phyloP scores from a whole-genome alignment of 1,140 invertebrate species.

The Drosophila sp. region DNA sequence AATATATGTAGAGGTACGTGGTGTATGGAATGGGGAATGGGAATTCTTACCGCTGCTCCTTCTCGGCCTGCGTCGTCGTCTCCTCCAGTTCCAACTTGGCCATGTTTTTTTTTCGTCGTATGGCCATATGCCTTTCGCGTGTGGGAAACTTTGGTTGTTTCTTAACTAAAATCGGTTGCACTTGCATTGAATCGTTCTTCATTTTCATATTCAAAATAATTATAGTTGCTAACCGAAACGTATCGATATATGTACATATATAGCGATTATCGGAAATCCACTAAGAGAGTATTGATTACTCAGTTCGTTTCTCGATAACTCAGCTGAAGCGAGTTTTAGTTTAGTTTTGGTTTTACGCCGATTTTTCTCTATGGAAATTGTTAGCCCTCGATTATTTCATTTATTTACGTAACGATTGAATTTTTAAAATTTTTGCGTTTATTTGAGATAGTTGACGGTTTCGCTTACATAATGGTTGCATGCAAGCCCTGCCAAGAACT shows the following conservation, averaged over 20 bases:
- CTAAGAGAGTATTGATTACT: too few relatives aligned
- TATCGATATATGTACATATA: too few relatives aligned
- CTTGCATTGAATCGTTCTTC: constrained; percentile 29
- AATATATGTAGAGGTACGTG: not conserved
- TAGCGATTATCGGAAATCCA: too few relatives aligned
- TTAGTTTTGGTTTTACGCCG: too few relatives aligned
- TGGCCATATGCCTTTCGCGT: constrained; percentile 87
- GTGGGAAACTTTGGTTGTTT: constrained; percentile 88
- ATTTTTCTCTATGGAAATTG: too few relatives aligned
- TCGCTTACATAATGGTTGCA: not conserved
- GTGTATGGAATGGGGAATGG: not conserved
- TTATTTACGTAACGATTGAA: not conserved
- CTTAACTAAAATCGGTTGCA: constrained; percentile 84
- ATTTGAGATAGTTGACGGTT: not conserved
- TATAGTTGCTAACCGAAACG: not conserved
- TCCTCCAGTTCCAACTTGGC: constrained; percentile 31
- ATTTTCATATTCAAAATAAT: not conserved
- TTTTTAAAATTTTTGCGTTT: not conserved
- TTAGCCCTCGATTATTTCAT: too few relatives aligned
- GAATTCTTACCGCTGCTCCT: constrained; percentile 50
- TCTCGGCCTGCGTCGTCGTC: constrained; percentile 5
- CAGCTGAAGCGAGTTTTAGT: too few relatives aligned
- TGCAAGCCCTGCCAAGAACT: not conserved
- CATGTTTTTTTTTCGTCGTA: constrained; percentile 84
- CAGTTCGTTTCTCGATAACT: too few relatives aligned